A percentile compares a stretch with the other conserved stretches of the same genome.
phyloP scores from a whole-genome alignment of 2,113 vertebrate species.

The Dipodomys ordii region DNA sequence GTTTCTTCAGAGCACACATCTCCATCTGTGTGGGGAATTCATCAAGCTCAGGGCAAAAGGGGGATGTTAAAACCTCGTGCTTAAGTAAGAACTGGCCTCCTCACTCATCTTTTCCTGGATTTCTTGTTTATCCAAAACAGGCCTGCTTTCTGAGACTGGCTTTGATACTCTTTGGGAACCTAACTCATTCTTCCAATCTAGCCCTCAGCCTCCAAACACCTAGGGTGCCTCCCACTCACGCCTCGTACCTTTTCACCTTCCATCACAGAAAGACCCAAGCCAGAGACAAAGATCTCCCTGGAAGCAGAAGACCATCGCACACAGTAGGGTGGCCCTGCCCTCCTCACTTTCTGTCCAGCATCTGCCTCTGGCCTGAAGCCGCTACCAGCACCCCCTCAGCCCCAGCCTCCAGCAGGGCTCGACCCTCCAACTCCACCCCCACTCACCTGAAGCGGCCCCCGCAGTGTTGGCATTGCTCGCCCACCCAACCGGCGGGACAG shows the following conservation, averaged over 20 bases:
- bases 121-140: slow-evolving; percentile 32
- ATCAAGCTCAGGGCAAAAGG: neutral
- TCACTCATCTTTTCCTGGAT: slow-evolving; percentile 39
- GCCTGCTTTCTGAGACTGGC: neutral
- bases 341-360: slow-evolving; percentile 22
- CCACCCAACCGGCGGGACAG: slow-evolving; percentile 95
- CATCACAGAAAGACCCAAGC: slow-evolving; percentile 19
- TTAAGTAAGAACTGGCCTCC: slow-evolving; percentile 38
- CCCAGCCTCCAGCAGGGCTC: neutral
- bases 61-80: neutral
- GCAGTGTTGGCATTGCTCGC: slow-evolving; percentile 99
- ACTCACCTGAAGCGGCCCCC: slow-evolving; percentile 96
- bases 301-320: slow-evolving; percentile 45
- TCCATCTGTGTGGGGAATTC: neutral
- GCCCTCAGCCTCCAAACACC: slow-evolving; percentile 12
- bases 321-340: neutral
- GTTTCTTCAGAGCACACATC: neutral
- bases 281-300: neutral
- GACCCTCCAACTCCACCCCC: neutral
- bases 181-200: slow-evolving; percentile 9
- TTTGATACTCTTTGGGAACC: slow-evolving; percentile 37
- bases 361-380: slow-evolving; percentile 1
- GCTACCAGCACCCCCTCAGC: neutral
- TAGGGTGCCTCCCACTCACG: neutral
- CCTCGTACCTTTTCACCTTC: slow-evolving; percentile 38